Percentiles rank a stretch among this genome's conserved stretches.
phyloP scores from a whole-genome alignment of 2,797 vertebrate genomes.

The Alfaro cultratus region DNA sequence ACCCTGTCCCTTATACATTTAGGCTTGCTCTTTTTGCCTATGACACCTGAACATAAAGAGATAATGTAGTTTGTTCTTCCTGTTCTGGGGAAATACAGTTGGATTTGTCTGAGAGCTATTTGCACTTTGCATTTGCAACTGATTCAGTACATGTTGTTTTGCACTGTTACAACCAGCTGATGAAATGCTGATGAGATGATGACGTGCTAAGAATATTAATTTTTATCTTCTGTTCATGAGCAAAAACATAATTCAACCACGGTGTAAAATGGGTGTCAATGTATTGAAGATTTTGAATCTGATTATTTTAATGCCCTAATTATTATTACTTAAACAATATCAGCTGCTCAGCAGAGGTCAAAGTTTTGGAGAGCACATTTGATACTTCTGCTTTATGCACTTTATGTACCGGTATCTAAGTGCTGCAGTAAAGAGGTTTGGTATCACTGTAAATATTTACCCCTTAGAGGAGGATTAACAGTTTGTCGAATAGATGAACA shows the following conservation, averaged over 20 bases:
- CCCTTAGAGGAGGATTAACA: background rate
- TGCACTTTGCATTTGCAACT: slow-evolving; percentile 13
- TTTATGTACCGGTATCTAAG: background rate
- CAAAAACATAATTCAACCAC: background rate
- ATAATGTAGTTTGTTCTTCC: slow-evolving; percentile 15
- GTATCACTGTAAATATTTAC: background rate
- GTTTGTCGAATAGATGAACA: background rate
- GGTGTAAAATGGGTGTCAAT: background rate
- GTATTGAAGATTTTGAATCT: background rate
- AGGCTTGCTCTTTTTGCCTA: background rate
- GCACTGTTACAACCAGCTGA: background rate
- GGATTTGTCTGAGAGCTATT: slow-evolving; percentile 7
- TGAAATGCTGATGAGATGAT: slow-evolving; percentile 2
- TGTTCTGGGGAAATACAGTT: slow-evolving; percentile 19
- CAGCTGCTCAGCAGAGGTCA: background rate
- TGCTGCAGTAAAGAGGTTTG: background rate
- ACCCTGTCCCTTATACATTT: background rate
- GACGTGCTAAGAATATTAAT: background rate
- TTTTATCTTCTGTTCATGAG: background rate
- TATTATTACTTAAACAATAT: background rate
- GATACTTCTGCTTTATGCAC: background rate
- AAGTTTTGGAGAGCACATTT: background rate
- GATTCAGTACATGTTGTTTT: background rate
- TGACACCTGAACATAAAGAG: slow-evolving; percentile 11
- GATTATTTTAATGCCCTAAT: background rate